Percentiles rank a stretch among this genome's conserved stretches.
phyloP scores from a whole-genome alignment of 2,113 vertebrate species.

The Atlantisia rogersi region DNA sequence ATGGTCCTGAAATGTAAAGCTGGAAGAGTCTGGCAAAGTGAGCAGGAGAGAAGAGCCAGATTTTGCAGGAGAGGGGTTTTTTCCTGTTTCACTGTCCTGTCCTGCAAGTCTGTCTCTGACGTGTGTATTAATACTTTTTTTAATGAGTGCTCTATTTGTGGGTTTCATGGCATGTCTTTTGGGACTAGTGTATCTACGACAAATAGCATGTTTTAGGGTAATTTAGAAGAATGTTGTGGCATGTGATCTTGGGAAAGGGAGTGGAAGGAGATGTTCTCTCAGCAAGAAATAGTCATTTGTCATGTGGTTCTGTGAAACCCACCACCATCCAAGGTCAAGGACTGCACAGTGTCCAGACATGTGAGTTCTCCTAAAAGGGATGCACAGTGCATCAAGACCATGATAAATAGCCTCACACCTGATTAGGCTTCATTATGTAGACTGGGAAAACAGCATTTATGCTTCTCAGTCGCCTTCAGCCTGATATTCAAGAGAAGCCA shows the following conservation, averaged over 20 bases:
- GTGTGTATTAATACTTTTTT: background rate
- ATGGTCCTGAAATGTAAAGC: background rate
- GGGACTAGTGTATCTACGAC: background rate
- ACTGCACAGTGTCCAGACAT: slow-evolving; percentile 65
- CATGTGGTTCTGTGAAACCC: slow-evolving; percentile 59
- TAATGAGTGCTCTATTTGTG: background rate
- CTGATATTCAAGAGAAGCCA: background rate
- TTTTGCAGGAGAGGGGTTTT: background rate
- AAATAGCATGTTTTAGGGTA: background rate
- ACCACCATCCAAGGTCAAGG: slow-evolving; percentile 73
- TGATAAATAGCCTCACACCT: slow-evolving; percentile 72
- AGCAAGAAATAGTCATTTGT: slow-evolving; percentile 71
- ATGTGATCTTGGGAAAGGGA: slow-evolving; percentile 13
- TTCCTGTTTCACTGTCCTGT: background rate
- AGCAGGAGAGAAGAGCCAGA: background rate
- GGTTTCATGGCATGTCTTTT: background rate
- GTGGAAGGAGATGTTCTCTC: slow-evolving; percentile 49
- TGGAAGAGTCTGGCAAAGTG: background rate
- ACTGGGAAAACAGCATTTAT: slow-evolving; percentile 31
- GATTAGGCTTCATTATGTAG: slow-evolving; percentile 38
- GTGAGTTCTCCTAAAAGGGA: slow-evolving; percentile 50
- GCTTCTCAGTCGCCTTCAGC: slow-evolving; percentile 17
- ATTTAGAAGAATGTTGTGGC: slow-evolving; percentile 20
- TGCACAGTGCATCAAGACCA: slow-evolving; percentile 37
- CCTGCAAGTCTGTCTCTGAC: background rate